Conservation (phyloP, 2,888 invertebrate genomes). For the Cabera pusaria region DNA sequence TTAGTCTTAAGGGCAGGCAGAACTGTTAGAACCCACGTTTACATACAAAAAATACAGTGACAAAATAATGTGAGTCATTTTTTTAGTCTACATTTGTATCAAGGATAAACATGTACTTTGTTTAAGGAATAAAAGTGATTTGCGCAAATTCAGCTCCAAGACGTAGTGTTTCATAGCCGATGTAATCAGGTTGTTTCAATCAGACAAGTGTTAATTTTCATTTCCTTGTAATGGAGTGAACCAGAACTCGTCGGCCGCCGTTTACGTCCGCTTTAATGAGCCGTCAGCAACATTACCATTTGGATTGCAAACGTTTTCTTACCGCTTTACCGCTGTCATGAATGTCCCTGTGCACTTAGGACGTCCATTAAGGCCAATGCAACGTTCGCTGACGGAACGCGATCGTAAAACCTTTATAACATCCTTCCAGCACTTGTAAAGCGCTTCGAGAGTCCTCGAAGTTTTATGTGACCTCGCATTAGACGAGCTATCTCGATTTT, state of each 20-base stretch:
- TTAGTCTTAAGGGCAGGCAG: too few relatives aligned
- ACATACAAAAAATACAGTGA: too few relatives aligned
- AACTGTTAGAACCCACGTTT: too few relatives aligned
- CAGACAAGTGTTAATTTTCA: conserved; percentile 15
- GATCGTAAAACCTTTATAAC: conserved; percentile 82
- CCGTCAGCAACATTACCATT: conserved; percentile 50
- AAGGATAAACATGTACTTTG: too few relatives aligned
- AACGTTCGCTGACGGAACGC: conserved; percentile 76
- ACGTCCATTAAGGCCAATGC: conserved; percentile 80
- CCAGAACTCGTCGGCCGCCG: conserved; percentile 6
- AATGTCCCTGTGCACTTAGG: conserved; percentile 81
- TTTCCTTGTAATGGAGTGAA: conserved; percentile 19
- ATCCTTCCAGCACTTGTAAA: conserved; percentile 82
- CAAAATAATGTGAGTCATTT: too few relatives aligned
- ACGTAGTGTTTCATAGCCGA: too few relatives aligned
- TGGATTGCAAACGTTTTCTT: conserved; percentile 54
- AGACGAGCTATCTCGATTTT: conserved; percentile 57
- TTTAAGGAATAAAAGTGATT: too few relatives aligned
- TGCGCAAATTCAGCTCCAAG: too few relatives aligned
- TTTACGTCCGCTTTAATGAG: conserved; percentile 48
- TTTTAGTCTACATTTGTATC: too few relatives aligned
- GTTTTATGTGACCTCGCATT: conserved; percentile 72
- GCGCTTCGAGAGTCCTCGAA: conserved; percentile 72
- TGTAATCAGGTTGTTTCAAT: conserved; percentile 12
- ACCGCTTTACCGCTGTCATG: conserved; percentile 66